These are phyloP conservation scores for Tetrao urogallus DNA, from an alignment of 2,113 vertebrate genomes.

Conservation along the genomic window DNA sequence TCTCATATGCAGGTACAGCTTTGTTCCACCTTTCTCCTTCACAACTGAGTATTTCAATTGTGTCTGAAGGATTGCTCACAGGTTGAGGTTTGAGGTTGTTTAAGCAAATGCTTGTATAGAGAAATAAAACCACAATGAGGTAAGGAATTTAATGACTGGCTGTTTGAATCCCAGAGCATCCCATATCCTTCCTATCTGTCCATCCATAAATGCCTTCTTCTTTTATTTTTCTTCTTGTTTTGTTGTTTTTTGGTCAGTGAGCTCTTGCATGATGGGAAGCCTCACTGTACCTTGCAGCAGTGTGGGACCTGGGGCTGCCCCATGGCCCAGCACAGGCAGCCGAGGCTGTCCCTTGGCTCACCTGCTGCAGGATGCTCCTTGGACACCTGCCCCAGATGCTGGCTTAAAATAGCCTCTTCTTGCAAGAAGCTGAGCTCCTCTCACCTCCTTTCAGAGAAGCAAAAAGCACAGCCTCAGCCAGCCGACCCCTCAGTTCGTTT, in stretches of 20 bases:
- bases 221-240: background rate
- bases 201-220: background rate
- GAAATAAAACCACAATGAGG: background rate
- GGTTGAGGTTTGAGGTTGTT: background rate
- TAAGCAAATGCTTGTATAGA: background rate
- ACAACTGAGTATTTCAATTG: background rate
- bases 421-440: background rate
- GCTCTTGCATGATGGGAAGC: background rate
- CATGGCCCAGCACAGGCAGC: background rate
- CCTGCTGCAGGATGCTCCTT: background rate
- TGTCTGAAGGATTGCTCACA: background rate
- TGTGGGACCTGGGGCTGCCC: background rate
- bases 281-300: background rate
- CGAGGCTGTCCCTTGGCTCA: background rate
- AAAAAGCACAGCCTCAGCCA: background rate
- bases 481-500: background rate
- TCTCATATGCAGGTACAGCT: background rate
- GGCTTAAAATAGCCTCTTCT: background rate
- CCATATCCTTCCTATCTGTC: background rate
- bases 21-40: background rate
- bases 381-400: rapidly evolving
- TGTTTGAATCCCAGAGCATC: background rate
- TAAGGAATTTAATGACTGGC: background rate
- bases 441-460: background rate
- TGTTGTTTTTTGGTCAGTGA: background rate